Evolutionary conservation across 2,113 vertebrate genomes (phyloP), one percentile per base, ranked within the genome.

Genomic region (Calypte anna): DNA sequence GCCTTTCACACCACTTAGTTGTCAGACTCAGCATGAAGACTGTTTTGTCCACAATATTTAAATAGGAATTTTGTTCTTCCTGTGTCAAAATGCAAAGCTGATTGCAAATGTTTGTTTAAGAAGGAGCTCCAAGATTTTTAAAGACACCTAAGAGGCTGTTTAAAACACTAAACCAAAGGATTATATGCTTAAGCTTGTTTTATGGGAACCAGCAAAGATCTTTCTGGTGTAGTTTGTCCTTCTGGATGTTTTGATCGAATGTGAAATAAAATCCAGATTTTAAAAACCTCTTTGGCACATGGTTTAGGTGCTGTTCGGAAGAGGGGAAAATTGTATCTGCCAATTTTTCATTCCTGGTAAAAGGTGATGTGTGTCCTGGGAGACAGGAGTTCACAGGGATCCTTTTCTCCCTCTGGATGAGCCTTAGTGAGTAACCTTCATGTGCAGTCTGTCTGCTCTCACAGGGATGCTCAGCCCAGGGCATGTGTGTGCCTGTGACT

Each of bases 101-200:
- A 89, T 90, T 84, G 30, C 48, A 95, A 92, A 88, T 61, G 50
- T 33, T 59, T 96, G 82, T 80, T 93, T 69, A 72, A 95, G 96
- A 97, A 85, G 85, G 78, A 69, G 77, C 48, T 96, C 94, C 94
- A 87, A 96, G 96, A 94, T 94, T 96, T 91, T 87, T 92, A 94
- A 93, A 93, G 77, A 92, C 77, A 66, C 68, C 91, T 51, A 63
- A 72, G 91, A 86, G 58, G 69, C 58, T 51, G 69, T 76, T 95
- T 95, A 82, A 94, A 96, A 90, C 62, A 93, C 80, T 82, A 68
- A 95, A 93, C 27, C 53, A 95, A 88, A 93, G 81, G 64, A 93
- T 97, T 94, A 89, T 25, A 23, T 79, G 38, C 91, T 94, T 70
- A 91, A 80, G 78, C 30, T 83, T 62, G 17, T 94, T 96, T 96